These are phyloP conservation scores for Carettochelys insculpta DNA, from an alignment of 2,113 vertebrate genomes.

Conservation along the genomic window DNA sequence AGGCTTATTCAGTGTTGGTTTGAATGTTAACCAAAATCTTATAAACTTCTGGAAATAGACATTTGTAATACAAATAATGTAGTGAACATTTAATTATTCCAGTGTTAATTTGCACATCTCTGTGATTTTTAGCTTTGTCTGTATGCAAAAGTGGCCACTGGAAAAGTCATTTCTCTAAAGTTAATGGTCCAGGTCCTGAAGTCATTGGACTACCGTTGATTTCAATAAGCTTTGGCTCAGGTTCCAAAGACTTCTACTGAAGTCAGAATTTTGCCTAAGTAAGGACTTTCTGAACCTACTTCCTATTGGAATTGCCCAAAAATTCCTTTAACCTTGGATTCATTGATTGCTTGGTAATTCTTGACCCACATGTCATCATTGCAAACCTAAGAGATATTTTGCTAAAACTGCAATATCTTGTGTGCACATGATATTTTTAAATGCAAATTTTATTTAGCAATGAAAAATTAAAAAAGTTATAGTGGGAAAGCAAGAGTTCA, in stretches of 20 bases:
- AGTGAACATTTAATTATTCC: neutral
- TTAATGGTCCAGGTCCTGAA: neutral
- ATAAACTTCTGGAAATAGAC: neutral
- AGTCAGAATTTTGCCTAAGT: neutral
- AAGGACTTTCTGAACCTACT: neutral
- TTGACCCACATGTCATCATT: neutral
- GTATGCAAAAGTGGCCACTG: neutral
- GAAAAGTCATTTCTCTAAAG: neutral
- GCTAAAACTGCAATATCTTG: neutral
- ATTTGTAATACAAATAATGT: neutral
- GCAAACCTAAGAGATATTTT: fast-evolving
- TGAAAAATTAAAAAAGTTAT: neutral
- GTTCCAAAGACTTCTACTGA: neutral
- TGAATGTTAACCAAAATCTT: neutral
- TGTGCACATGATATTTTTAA: fast-evolving
- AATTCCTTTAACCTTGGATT: neutral
- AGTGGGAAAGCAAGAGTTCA: neutral
- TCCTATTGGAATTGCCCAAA: neutral
- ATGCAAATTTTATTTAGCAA: neutral
- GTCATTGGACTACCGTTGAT: neutral
- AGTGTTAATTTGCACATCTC: neutral
- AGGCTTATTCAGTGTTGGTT: neutral
- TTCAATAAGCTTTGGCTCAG: constrained; percentile 24
- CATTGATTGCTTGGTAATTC: neutral
- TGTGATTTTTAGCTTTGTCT: neutral